Evolutionary conservation across 2,797 vertebrate genomes (phyloP).

Genomic region (Cottoperca gobio): DNA sequence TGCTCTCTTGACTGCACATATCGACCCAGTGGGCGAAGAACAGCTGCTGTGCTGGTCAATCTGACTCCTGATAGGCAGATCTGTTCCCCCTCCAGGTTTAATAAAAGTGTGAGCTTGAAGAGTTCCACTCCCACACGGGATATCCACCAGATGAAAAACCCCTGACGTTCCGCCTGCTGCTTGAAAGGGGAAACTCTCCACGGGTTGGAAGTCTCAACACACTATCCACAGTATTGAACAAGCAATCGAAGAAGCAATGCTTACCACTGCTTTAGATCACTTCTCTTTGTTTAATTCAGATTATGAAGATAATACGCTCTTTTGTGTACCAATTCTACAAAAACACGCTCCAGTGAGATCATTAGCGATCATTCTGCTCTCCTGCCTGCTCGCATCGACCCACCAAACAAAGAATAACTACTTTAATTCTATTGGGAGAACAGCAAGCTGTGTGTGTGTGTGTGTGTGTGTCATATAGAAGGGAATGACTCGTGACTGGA

Average conservation of each 20-base stretch:
- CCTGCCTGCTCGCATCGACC: slow-evolving; percentile 36
- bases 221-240: not conserved
- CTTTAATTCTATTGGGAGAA: slow-evolving; percentile 26
- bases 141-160: slow-evolving; percentile 20
- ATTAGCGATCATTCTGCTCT: slow-evolving; percentile 38
- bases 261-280: not conserved
- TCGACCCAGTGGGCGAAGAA: slow-evolving; percentile 27
- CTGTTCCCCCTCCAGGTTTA: slow-evolving; percentile 33
- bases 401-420: slow-evolving; percentile 35
- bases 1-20: slow-evolving; percentile 51
- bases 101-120: slow-evolving; percentile 30
- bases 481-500: not conserved
- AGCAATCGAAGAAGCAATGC: not conserved
- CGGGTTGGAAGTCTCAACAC: not conserved
- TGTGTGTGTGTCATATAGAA: not conserved
- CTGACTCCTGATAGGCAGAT: slow-evolving; percentile 16
- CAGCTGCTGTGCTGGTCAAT: slow-evolving; percentile 56
- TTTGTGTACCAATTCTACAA: slow-evolving; percentile 23
- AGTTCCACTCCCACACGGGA: slow-evolving; percentile 36
- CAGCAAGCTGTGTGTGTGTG: not conserved
- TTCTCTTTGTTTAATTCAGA: slow-evolving; percentile 11
- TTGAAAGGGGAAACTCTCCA: slow-evolving; percentile 16
- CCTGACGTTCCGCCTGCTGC: slow-evolving; percentile 3
- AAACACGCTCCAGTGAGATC: slow-evolving; percentile 43
- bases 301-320: slow-evolving; percentile 18